These are phyloP conservation scores for Lepisosteus osseus DNA, from an alignment of 2,113 vertebrate genomes.

Conservation along the genomic window DNA sequence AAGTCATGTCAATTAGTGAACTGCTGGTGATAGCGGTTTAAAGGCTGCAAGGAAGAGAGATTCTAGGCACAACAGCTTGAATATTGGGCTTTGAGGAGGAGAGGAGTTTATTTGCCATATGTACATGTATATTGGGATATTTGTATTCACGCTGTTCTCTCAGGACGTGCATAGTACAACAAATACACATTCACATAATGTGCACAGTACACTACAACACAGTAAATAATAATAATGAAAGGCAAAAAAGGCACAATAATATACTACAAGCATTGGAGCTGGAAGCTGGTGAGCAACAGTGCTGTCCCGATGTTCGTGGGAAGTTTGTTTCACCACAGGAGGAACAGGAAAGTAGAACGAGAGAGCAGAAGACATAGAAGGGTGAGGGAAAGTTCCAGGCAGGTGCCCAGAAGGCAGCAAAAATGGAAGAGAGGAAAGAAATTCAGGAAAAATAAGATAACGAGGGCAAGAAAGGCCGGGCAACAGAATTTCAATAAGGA, in stretches of 20 bases:
- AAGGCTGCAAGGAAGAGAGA: no score
- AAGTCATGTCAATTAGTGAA: no score
- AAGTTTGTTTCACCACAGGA: conserved; percentile 14
- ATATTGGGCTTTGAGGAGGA: no score
- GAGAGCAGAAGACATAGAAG: conserved; percentile 21
- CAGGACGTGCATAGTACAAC: background rate
- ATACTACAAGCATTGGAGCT: no score
- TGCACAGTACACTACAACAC: background rate
- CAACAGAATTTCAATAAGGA: conserved; percentile 23
- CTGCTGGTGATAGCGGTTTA: no score
- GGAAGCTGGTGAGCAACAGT: no score
- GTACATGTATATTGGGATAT: no score
- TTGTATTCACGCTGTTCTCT: no score
- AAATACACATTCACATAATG: background rate
- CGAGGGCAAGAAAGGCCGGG: conserved; percentile 36
- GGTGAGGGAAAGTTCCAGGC: conserved; percentile 17
- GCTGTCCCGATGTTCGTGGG: background rate
- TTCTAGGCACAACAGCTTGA: no score
- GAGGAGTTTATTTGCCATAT: no score
- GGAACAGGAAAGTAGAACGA: conserved; percentile 36
- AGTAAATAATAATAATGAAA: conserved; percentile 1
- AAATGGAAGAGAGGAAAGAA: conserved; percentile 2
- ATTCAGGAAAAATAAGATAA: conserved; percentile 41
- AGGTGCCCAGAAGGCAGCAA: conserved; percentile 2
- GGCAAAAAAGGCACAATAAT: background rate